phyloP scores from a whole-genome alignment of 2,113 vertebrate species.

The Labeo catla region DNA sequence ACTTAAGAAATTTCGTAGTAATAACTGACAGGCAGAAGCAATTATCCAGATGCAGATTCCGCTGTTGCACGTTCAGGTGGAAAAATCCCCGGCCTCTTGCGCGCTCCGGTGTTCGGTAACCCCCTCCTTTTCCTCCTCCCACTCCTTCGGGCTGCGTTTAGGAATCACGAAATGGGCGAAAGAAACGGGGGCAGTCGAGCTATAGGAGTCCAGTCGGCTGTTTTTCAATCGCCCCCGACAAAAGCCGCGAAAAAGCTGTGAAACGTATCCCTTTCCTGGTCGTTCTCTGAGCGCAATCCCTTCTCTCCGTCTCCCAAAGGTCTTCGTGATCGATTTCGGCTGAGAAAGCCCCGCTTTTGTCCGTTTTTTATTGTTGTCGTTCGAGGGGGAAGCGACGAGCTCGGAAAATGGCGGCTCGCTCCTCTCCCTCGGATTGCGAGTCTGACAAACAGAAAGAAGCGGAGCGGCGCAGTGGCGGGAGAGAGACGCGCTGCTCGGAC shows the following conservation, averaged over 20 bases:
- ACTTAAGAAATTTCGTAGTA: slow-evolving; percentile 61
- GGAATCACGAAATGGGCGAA: slow-evolving; percentile 69
- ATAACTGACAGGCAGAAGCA: slow-evolving; percentile 17
- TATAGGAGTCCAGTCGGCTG: slow-evolving; percentile 53
- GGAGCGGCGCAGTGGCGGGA: slow-evolving; percentile 70
- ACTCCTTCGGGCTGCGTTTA: slow-evolving; percentile 54
- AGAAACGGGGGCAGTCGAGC: slow-evolving; percentile 56
- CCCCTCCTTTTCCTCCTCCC: slow-evolving; percentile 46
- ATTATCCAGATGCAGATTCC: slow-evolving; percentile 11
- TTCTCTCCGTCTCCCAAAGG: background rate
- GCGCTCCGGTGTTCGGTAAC: slow-evolving; percentile 55
- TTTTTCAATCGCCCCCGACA: slow-evolving; percentile 38
- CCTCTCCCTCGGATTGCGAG: slow-evolving; percentile 80
- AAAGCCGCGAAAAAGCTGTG: slow-evolving; percentile 33
- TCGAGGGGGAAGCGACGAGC: slow-evolving; percentile 74
- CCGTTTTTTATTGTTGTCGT: slow-evolving; percentile 64
- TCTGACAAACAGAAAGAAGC: slow-evolving; percentile 79
- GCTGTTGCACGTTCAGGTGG: slow-evolving; percentile 2
- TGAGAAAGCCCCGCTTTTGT: slow-evolving; percentile 5
- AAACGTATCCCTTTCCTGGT: slow-evolving; percentile 26
- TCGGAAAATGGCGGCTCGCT: slow-evolving; percentile 82
- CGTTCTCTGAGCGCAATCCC: background rate
- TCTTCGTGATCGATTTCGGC: background rate
- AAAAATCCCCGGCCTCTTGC: slow-evolving; percentile 43
- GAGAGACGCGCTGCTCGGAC: slow-evolving; percentile 55